Percentiles rank a stretch among this genome's conserved stretches.
Conservation (phyloP, 2,888 invertebrate genomes). For the Flexamia atlantica region DNA sequence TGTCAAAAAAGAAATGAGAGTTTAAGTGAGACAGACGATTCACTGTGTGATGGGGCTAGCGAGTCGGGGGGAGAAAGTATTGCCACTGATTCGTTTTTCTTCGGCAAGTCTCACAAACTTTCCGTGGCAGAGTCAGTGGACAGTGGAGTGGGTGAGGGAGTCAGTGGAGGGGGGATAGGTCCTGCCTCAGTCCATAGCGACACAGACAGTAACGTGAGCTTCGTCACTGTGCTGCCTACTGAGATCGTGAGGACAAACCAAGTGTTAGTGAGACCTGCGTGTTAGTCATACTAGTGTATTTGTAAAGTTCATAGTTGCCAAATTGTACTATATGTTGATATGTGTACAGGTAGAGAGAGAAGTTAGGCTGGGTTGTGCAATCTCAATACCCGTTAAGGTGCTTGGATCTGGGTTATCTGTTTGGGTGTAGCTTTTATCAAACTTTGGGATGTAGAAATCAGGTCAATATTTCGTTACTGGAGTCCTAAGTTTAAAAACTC, state of each 20-base stretch:
- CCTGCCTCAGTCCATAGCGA: slow-evolving; percentile 61
- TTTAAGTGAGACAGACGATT: slow-evolving; percentile 87
- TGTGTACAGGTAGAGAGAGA: slow-evolving; percentile 29
- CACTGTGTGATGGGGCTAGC: slow-evolving; percentile 88
- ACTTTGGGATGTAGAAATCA: not conserved
- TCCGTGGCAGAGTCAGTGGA: slow-evolving; percentile 73
- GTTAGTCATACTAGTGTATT: slow-evolving; percentile 46
- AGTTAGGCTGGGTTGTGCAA: slow-evolving; percentile 63
- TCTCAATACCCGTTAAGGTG: slow-evolving; percentile 59
- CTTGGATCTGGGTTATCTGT: slow-evolving; percentile 36
- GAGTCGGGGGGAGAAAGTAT: slow-evolving; percentile 93
- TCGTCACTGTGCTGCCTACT: slow-evolving; percentile 62
- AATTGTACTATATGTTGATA: slow-evolving; percentile 54
- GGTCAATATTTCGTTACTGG: not conserved
- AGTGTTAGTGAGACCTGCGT: slow-evolving; percentile 30
- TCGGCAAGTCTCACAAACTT: slow-evolving; percentile 83
- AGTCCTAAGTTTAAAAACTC: not conserved
- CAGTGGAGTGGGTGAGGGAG: slow-evolving; percentile 73
- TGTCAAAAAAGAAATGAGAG: slow-evolving; percentile 76
- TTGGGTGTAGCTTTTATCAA: not conserved
- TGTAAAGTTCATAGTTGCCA: slow-evolving; percentile 53
- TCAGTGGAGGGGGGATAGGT: slow-evolving; percentile 71
- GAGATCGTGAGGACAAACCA: slow-evolving; percentile 31
- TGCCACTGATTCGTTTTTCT: slow-evolving; percentile 92
- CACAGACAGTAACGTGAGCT: slow-evolving; percentile 63